Conservation (phyloP, 2,888 invertebrate genomes). For the Heteromurus nitidus region DNA sequence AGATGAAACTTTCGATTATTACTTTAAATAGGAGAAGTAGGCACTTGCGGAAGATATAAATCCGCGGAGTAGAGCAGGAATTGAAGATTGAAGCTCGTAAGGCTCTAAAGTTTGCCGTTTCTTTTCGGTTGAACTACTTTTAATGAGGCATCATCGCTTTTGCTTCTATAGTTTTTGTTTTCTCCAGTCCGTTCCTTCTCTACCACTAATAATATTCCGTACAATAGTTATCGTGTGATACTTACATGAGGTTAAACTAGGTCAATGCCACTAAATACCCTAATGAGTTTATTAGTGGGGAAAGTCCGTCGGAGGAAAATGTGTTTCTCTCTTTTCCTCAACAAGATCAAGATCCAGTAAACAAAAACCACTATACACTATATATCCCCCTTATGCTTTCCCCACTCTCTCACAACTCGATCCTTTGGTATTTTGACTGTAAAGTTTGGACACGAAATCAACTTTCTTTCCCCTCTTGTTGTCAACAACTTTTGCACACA, state of each 20-base stretch:
- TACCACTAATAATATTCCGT: background rate
- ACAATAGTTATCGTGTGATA: conserved; percentile 14
- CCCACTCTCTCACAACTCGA: too few species aligned
- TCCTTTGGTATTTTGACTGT: background rate
- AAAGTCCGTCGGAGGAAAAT: too few species aligned
- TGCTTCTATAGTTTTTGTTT: too few species aligned
- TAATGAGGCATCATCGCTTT: too few species aligned
- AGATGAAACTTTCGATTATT: background rate
- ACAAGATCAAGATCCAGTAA: conserved; percentile 25
- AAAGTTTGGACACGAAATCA: background rate
- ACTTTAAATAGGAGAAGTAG: background rate
- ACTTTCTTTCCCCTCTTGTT: conserved; percentile 14
- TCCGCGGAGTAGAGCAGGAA: background rate
- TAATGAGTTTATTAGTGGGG: conserved; percentile 55
- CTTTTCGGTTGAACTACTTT: background rate
- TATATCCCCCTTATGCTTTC: too few species aligned
- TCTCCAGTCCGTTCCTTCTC: background rate
- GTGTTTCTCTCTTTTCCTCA: too few species aligned
- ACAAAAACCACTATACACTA: too few species aligned
- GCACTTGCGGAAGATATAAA: background rate
- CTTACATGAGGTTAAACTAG: conserved; percentile 51
- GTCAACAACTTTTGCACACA: conserved; percentile 43
- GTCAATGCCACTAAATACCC: conserved; percentile 54
- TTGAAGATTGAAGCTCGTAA: background rate
- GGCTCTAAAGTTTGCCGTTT: too few species aligned